Conservation (phyloP, 1,140 invertebrate species). For the Anoplophora glabripennis region DNA sequence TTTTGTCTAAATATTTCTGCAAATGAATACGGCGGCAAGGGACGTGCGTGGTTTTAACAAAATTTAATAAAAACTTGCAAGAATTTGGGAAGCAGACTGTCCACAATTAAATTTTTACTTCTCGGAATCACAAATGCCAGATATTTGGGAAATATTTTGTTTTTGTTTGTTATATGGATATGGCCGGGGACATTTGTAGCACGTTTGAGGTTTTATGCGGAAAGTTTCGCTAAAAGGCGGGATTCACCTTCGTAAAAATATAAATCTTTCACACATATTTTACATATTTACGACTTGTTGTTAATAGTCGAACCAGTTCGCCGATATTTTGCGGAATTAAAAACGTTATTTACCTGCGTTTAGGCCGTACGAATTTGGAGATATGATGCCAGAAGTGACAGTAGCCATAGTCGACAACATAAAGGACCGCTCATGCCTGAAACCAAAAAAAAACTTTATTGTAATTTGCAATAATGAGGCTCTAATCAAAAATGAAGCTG, state of each 20-base stretch:
- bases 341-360: slow-evolving; percentile 41
- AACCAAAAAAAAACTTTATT: slow-evolving; percentile 31
- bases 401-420: slow-evolving; percentile 49
- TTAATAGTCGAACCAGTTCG: no score
- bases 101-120: slow-evolving; percentile 35
- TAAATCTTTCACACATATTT: no score
- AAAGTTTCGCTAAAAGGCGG: no score
- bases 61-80: slow-evolving; percentile 40
- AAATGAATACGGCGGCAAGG: slow-evolving; percentile 33
- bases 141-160: slow-evolving; percentile 17
- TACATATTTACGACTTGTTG: no score
- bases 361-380: slow-evolving; percentile 48
- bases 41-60: slow-evolving; percentile 37
- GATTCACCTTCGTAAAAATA: no score
- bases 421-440: slow-evolving; percentile 44
- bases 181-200: no score
- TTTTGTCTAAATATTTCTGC: slow-evolving; percentile 42
- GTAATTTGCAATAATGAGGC: no score
- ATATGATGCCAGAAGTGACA: slow-evolving; percentile 46
- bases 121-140: slow-evolving; percentile 21
- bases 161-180: no score
- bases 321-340: no score
- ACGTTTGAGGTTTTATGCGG: no score
- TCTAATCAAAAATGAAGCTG: no score
- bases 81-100: slow-evolving; percentile 29